These are phyloP conservation scores for Eptatretus atami DNA, from an alignment of 2,797 vertebrate genomes.

Conservation along the genomic window DNA sequence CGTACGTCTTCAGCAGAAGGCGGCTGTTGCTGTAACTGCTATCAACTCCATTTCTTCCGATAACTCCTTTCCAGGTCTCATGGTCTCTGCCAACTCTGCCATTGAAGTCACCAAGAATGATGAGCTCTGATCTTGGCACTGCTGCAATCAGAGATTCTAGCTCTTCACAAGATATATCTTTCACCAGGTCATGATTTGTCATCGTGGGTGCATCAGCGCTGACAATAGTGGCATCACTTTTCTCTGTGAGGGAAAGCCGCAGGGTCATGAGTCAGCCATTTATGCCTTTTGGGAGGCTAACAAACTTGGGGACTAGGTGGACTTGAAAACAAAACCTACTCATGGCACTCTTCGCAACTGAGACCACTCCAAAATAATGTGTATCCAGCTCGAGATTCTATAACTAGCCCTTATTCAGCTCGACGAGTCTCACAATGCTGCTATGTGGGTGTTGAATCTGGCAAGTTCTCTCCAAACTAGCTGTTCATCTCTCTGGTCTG, in stretches of 20 bases:
- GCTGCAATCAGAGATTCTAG: too few species aligned
- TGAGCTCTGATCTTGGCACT: too few species aligned
- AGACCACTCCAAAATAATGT: neutral
- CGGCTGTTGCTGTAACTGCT: slow-evolving; percentile 5
- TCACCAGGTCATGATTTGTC: neutral
- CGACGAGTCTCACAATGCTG: neutral
- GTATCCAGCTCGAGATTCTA: neutral
- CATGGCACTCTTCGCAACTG: neutral
- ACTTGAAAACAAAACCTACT: neutral
- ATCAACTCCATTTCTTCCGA: neutral
- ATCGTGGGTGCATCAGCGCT: neutral
- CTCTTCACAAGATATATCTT: neutral
- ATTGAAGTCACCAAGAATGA: too few species aligned
- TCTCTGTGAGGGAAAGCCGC: neutral
- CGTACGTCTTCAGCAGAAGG: neutral
- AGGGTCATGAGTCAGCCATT: neutral
- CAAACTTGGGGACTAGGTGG: slow-evolving; percentile 4
- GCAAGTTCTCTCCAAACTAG: slow-evolving; percentile 3
- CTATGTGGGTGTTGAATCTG: slow-evolving; percentile 5
- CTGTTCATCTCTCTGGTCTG: neutral
- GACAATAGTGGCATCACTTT: neutral
- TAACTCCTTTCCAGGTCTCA: neutral
- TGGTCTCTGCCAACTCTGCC: too few species aligned
- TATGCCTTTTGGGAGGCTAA: neutral
- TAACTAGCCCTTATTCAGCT: neutral